phyloP scores from a whole-genome alignment of 2,888 invertebrate species.

The Clivina fossor region DNA sequence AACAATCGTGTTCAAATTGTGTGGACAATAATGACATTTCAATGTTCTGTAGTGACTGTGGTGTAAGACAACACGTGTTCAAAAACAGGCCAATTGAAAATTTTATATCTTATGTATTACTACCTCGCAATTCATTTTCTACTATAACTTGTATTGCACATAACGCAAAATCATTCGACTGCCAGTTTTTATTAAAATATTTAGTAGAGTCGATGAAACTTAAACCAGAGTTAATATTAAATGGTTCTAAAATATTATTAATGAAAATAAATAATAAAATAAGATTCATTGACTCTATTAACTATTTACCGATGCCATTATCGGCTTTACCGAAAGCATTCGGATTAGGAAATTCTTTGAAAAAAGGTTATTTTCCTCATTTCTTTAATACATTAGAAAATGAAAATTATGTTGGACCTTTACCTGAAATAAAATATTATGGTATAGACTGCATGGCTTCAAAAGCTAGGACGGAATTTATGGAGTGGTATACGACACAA shows the following conservation, averaged over 20 bases:
- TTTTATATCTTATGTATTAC: slow-evolving; percentile 3
- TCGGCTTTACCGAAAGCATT: slow-evolving; percentile 38
- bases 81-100: slow-evolving; percentile 4
- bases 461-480: slow-evolving; percentile 33
- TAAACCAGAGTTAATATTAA: slow-evolving; percentile 10
- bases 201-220: neutral
- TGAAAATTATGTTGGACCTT: slow-evolving; percentile 39
- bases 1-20: neutral
- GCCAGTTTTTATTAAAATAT: slow-evolving; percentile 3
- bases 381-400: slow-evolving; percentile 41
- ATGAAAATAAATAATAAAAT: slow-evolving; percentile 17
- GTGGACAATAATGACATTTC: neutral
- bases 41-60: neutral
- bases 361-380: slow-evolving; percentile 40
- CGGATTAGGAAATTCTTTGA: slow-evolving; percentile 28
- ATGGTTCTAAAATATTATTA: slow-evolving; percentile 7
- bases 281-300: slow-evolving; percentile 42
- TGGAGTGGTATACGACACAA: slow-evolving; percentile 11
- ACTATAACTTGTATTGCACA: neutral
- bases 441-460: slow-evolving; percentile 38
- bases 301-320: slow-evolving; percentile 39
- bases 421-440: slow-evolving; percentile 38
- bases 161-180: neutral
- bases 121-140: slow-evolving; percentile 11
- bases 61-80: slow-evolving; percentile 3